Conservation (phyloP, 2,888 invertebrate species). For the Chymomyza caudatula region DNA sequence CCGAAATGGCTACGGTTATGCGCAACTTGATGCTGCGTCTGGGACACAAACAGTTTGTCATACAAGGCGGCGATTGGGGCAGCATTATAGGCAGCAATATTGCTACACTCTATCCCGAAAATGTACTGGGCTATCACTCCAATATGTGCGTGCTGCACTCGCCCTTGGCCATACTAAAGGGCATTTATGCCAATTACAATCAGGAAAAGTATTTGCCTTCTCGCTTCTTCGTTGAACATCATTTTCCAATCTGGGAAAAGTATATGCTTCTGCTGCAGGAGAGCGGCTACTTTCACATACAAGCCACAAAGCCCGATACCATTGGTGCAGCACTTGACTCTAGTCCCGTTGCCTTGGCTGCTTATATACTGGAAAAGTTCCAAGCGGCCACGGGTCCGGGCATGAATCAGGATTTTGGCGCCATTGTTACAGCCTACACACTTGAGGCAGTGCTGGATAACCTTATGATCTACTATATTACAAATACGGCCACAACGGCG, state of each 20-base stretch:
- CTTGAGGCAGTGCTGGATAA: slow-evolving; percentile 83
- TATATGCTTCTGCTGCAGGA: slow-evolving; percentile 75
- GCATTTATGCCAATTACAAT: slow-evolving; percentile 79
- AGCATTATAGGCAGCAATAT: slow-evolving; percentile 81
- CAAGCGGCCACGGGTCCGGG: slow-evolving; percentile 85
- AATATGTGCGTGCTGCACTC: slow-evolving; percentile 81
- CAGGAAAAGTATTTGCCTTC: slow-evolving; percentile 78
- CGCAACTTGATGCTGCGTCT: slow-evolving; percentile 84
- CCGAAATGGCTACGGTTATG: slow-evolving; percentile 81
- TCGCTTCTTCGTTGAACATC: slow-evolving; percentile 80
- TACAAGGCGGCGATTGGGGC: slow-evolving; percentile 93
- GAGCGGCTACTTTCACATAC: slow-evolving; percentile 85
- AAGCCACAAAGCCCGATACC: slow-evolving; percentile 93
- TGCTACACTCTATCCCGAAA: slow-evolving; percentile 82
- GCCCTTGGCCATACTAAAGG: slow-evolving; percentile 70
- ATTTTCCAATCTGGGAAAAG: slow-evolving; percentile 77
- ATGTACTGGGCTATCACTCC: slow-evolving; percentile 80
- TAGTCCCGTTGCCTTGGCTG: slow-evolving; percentile 88
- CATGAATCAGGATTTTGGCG: slow-evolving; percentile 74
- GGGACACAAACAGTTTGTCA: slow-evolving; percentile 82
- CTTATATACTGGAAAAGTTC: slow-evolving; percentile 94
- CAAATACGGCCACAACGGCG: slow-evolving; percentile 84
- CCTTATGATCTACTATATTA: slow-evolving; percentile 89
- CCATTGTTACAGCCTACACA: slow-evolving; percentile 78
- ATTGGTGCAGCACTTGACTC: slow-evolving; percentile 80